Evolutionary conservation across 1,140 invertebrate genomes (phyloP), one percentile per base, ranked within the genome.

Genomic region (Zaprionus ornatus): DNA sequence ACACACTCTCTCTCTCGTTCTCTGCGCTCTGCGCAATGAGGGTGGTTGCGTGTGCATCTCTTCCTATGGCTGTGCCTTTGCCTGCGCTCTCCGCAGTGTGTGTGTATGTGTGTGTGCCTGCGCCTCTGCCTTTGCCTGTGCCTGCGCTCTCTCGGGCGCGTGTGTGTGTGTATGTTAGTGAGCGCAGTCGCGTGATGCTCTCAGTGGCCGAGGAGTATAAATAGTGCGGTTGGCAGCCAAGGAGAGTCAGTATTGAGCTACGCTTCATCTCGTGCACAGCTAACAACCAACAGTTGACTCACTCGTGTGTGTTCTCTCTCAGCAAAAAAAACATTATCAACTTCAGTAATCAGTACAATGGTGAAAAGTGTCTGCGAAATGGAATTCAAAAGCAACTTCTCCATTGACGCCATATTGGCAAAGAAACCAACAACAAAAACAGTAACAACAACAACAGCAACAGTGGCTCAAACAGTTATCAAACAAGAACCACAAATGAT

Each of bases 331-430:
- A 32, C 9, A 57, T 54, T 10, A 42, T 17, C 3, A 60, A n/a
- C 12, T 52, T 52, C 17, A 45, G 74, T n/a, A 40, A 77, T 54
- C 29, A 52, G 40, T 60, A 6, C 13, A 57, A 79, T 91, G 88
- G 88, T 91, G 85, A 86, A 92, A 88, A 91, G 79, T 86, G 79
- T 85, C 63, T 82, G 71, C 74, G 67, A 90, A 80, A 92, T 92
- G 91, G 91, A 91, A 76, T 90, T 91, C 77, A 92, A 91, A 57
- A 96, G 95, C 29, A 95, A 94, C 71, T 97, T 97, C 92, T 96
- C 95, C 77, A 97, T 97, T 73, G 95, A 95, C 73, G 95, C 95
- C 56, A 95, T 97, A 40, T 80, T 97, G 32, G 95, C 95, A 0
- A 92, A 83, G 57, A 92, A 92, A 77, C 86, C 85, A 54, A 57